A percentile compares a stretch with the other conserved stretches of the same genome.
Conservation (phyloP, 37 sponge, comb jelly and placozoan genomes). For the Crambe crambe region DNA sequence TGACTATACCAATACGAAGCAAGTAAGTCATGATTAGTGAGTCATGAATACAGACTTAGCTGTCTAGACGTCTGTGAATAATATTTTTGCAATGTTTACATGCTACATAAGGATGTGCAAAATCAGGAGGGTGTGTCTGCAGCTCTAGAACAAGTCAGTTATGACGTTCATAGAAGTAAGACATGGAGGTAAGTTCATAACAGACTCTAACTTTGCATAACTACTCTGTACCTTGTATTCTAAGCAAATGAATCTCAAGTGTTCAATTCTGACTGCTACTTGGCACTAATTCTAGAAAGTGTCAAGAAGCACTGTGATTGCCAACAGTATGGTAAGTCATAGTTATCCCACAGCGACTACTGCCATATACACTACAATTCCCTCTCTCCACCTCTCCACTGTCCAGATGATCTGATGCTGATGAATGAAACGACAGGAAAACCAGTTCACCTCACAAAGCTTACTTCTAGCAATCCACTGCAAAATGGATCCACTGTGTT, state of each 20-base stretch:
- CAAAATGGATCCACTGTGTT: neutral
- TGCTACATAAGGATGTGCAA: too few species aligned
- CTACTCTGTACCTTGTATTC: neutral
- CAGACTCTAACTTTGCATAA: neutral
- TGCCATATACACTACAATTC: too few species aligned
- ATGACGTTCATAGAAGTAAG: neutral
- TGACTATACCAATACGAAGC: too few species aligned
- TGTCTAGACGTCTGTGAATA: too few species aligned
- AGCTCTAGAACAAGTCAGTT: too few species aligned
- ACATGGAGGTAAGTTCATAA: neutral
- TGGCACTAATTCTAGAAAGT: neutral
- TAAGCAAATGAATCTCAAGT: neutral
- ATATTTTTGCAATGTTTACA: too few species aligned
- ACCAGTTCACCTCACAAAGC: neutral
- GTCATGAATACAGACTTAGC: too few species aligned
- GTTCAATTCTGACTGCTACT: slow-evolving; percentile 16
- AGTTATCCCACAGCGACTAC: too few species aligned
- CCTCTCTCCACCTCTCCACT: too few species aligned
- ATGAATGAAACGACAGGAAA: slow-evolving; percentile 4
- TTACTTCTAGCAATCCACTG: neutral
- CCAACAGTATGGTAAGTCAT: neutral
- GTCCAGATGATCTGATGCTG: neutral
- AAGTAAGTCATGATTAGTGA: too few species aligned
- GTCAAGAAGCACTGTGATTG: neutral
- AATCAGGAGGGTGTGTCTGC: too few species aligned